Percentiles rank a stretch among this genome's conserved stretches.
Conservation (phyloP, 2,113 vertebrate species). For the Dromas ardeola region DNA sequence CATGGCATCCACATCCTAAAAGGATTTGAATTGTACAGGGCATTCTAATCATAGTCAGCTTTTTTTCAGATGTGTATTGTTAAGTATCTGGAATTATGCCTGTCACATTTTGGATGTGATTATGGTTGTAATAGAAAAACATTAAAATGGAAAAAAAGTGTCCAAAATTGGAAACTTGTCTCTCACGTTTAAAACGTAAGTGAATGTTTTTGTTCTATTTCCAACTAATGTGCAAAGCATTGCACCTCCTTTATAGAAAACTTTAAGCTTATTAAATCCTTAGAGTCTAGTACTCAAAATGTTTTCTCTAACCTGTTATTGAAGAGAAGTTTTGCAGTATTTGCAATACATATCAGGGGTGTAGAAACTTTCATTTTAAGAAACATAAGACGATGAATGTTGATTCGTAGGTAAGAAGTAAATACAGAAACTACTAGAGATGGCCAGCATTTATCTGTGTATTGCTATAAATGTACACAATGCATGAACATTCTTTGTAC, state of each 20-base stretch:
- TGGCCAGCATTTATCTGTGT: not conserved
- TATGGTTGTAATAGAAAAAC: not conserved
- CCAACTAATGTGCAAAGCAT: not conserved
- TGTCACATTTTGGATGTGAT: not conserved
- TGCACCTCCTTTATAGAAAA: not conserved
- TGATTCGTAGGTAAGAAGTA: not conserved
- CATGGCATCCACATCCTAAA: not conserved
- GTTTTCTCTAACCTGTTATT: not conserved
- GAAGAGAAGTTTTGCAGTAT: not conserved
- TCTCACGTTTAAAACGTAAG: not conserved
- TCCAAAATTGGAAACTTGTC: not conserved
- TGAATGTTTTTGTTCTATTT: not conserved
- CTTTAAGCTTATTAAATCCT: not conserved
- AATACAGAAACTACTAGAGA: not conserved
- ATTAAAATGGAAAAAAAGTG: not conserved
- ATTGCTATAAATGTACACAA: not conserved
- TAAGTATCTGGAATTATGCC: not conserved
- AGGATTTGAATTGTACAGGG: not conserved
- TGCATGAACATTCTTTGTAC: not conserved
- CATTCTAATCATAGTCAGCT: not conserved
- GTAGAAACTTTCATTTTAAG: not conserved
- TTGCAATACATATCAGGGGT: not conserved
- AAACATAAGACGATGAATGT: not conserved
- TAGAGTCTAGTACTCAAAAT: not conserved
- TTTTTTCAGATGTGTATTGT: not conserved